Evolutionary conservation across 2,113 vertebrate genomes (phyloP).

Genomic region (Siphamia tubifer): DNA sequence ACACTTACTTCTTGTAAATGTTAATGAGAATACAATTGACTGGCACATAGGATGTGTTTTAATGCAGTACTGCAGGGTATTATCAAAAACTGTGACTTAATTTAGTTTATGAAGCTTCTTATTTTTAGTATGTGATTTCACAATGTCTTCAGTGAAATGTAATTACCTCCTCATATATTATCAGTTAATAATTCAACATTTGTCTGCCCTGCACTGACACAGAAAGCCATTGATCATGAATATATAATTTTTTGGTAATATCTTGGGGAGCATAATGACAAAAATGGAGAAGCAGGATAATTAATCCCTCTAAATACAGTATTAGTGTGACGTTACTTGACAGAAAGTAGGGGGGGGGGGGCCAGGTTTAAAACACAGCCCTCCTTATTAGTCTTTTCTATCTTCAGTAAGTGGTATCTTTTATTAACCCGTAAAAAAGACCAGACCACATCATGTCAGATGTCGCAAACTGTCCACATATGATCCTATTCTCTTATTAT

Average conservation of each 20-base stretch:
- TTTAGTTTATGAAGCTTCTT: constrained; percentile 1
- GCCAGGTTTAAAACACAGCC: too few relatives aligned
- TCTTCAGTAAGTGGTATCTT: background rate
- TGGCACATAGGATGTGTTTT: background rate
- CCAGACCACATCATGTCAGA: background rate
- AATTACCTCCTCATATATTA: constrained; percentile 65
- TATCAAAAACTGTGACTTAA: background rate
- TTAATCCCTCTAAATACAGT: constrained; percentile 9
- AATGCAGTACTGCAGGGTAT: background rate
- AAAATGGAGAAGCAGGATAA: constrained; percentile 16
- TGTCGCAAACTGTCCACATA: background rate
- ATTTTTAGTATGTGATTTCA: constrained; percentile 48
- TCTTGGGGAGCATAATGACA: constrained; percentile 36
- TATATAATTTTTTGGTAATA: constrained; percentile 40
- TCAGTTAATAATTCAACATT: constrained; percentile 65
- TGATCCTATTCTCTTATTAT: background rate
- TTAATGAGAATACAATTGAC: too few relatives aligned
- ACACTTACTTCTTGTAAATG: too few relatives aligned
- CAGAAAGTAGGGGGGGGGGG: too few relatives aligned
- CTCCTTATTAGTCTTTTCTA: background rate
- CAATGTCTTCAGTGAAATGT: constrained; percentile 33
- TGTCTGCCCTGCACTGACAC: constrained; percentile 42
- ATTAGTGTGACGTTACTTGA: background rate
- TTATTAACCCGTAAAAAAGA: background rate
- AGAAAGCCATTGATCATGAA: constrained; percentile 49